Base-by-base conservation (phyloP, 2,113 vertebrate species). In the Gadus macrocephalus region DNA sequence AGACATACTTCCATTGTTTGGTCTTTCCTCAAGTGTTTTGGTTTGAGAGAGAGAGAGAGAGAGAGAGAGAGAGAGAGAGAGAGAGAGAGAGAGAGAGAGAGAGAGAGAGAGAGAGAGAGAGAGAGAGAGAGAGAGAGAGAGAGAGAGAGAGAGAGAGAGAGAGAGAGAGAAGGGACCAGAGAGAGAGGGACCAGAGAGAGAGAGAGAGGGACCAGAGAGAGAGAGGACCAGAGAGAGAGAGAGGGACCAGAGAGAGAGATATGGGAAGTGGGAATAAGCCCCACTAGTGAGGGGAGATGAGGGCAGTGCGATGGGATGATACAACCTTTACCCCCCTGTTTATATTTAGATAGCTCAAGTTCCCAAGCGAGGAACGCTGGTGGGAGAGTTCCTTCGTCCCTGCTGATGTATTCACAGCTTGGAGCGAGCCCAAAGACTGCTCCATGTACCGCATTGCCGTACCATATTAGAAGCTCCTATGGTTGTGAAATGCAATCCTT, bases 281-380 rank as follows among this genome's bases (percentile, higher is more conserved):
- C 53, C 31, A 35, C 31, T 35, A 58, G n/a, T 9, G 55, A 17
- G n/a, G 55, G 38, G 20, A 12, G 25, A 9, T 4, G 28, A n/a
- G 20, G 63, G 67, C 49, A 3, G 3, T 19, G 55, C 55, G 15
- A 16, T 28, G 31, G 75, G 69, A 73, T 64, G 73, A 66, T 69
- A 16, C 63, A 81, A 87, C 78, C 81, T 77, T 84, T 82, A 69
- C 63, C 42, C 76, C 86, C 65, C 68, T 49, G 83, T 85, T 88
- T 90, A 89, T 90, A 88, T 89, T 86, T 17, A 83, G 82, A 81
- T 14, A 25, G 80, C 83, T 92, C 87, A 15, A 68, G 82, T 91
- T 90, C 85, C 88, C 72, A 69, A 64, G 83, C 76, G 62, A 70
- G 81, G 79, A 78, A 78, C 66, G 67, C 64, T 85, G 85, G 81